Evolutionary conservation across 1,140 invertebrate genomes (phyloP).

Genomic region (Oedothorax gibbosus): DNA sequence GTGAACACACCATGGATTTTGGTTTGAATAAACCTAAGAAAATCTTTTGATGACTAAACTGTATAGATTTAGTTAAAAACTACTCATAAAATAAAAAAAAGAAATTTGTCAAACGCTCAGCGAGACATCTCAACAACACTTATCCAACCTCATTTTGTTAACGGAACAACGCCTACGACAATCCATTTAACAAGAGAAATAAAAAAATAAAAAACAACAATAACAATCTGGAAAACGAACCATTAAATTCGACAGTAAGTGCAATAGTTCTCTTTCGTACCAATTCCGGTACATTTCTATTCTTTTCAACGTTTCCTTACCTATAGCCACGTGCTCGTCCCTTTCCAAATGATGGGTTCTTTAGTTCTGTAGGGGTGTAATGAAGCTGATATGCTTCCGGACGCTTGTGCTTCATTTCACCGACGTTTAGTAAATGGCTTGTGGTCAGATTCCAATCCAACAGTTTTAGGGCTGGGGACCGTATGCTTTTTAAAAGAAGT

Average conservation of each 20-base stretch:
- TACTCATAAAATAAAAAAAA: no score
- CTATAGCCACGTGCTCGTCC: not conserved
- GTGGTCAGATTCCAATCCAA: conserved; percentile 20
- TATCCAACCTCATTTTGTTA: no score
- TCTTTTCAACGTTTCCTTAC: not conserved
- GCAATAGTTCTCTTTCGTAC: conserved; percentile 21
- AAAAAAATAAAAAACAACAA: not conserved
- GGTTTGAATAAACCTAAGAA: no score
- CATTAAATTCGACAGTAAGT: conserved; percentile 1
- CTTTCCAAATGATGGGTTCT: conserved; percentile 25
- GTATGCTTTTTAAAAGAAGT: no score
- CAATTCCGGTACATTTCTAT: not conserved
- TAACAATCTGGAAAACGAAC: not conserved
- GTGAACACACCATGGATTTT: no score
- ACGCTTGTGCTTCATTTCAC: conserved; percentile 37
- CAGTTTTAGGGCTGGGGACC: not conserved
- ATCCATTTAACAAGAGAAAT: not conserved
- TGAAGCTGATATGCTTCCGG: conserved; percentile 11
- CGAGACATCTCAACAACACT: no score
- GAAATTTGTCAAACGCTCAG: no score
- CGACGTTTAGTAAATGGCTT: conserved; percentile 40
- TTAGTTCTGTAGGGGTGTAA: not conserved
- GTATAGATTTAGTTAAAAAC: no score
- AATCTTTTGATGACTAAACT: no score
- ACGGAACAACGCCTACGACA: no score